Evolutionary conservation across 2,888 invertebrate genomes (phyloP).

Genomic region (Apantesis nais): DNA sequence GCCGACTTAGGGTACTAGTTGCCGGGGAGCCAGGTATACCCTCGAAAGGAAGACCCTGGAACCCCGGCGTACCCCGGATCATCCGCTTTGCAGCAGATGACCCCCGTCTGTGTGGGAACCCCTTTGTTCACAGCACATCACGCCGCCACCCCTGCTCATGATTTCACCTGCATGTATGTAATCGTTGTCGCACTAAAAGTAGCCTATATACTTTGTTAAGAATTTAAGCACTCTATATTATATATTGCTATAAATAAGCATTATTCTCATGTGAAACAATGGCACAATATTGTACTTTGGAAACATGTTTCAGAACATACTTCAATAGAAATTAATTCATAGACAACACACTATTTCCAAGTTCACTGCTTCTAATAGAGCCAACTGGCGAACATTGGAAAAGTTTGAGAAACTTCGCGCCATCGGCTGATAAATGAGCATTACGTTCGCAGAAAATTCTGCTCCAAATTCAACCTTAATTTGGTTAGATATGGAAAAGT

Average conservation of each 20-base stretch:
- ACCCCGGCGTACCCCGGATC: no score
- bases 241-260: neutral
- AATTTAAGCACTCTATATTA: no score
- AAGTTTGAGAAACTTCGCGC: slow-evolving; percentile 28
- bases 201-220: no score
- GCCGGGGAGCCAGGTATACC: no score
- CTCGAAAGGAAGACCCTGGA: no score
- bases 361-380: slow-evolving; percentile 23
- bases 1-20: no score
- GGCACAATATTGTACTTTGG: neutral
- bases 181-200: no score
- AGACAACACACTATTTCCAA: slow-evolving; percentile 28
- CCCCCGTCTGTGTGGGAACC: no score
- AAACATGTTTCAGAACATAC: slow-evolving; percentile 10
- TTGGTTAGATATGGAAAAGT: neutral
- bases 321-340: slow-evolving; percentile 32
- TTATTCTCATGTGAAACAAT: neutral
- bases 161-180: no score
- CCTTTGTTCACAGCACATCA: no score
- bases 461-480: slow-evolving; percentile 10
- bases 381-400: slow-evolving; percentile 22
- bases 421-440: slow-evolving; percentile 26
- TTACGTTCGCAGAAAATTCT: slow-evolving; percentile 11
- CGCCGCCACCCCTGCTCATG: no score
- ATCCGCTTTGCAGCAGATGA: no score